Base-by-base conservation (phyloP, 1,140 invertebrate genomes). In the Halictus rubicundus region DNA sequence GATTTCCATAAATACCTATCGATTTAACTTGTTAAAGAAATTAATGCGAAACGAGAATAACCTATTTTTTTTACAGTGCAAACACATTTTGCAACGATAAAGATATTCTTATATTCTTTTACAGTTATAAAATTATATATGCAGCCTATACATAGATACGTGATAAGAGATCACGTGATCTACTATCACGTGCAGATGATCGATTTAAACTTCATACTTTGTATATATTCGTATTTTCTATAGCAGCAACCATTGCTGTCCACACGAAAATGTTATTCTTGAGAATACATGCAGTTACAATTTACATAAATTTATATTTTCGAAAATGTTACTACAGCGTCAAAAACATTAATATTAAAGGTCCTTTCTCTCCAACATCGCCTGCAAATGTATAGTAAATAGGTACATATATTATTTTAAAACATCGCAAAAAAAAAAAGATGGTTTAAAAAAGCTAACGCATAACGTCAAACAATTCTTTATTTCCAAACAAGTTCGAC, bases 111-210 rank as follows among this genome's bases (percentile, higher is more conserved):
- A 57, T 16, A 69, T 54, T 23, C 14, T 57, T 68, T 16, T 68
- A 10, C 42, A 54, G 14, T 19, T 16, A 59, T 46, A 37, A 75
- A 68, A 46, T 21, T 49, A 46, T 66, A 23, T 66, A 39, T 46
- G 12, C 19, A 77, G 52, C 49, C 37, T 69, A 49, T 68, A 61
- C 16, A 46, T 68, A 25, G 23, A 0, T 61, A 61, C 21, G 27
- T 46, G 27, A 68, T 49, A 52, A 61, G 32, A 27, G 60, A 78
- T 78, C 76, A 78, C 76, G 76, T 78, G 76, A 64, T 72, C 8
- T 27, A 16, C 42, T 42, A 27, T 78, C 76, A 54, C 68, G 76
- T 78, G 59, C 19, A 78, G 19, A 25, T 54, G 46, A 78, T 78
- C 76, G 68, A 78, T 78, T 78, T 78, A 64, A 78, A 78, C 32